These are phyloP conservation scores for Monarcha castaneiventris DNA, from an alignment of 2,113 vertebrate species.

Conservation along the genomic window DNA sequence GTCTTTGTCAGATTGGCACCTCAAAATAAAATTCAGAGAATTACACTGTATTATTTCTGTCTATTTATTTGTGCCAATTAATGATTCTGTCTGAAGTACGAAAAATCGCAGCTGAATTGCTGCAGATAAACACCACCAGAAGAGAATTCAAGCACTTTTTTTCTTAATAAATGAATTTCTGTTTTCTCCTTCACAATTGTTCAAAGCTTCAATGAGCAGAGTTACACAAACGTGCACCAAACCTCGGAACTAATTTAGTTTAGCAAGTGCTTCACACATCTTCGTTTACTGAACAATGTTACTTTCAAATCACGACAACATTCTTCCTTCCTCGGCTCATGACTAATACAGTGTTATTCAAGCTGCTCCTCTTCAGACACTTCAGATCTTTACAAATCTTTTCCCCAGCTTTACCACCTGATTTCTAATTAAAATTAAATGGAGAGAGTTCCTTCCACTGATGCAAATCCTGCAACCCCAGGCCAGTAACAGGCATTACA, in stretches of 20 bases:
- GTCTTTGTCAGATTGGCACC: neutral
- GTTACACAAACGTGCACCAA: constrained; percentile 67
- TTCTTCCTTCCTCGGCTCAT: constrained; percentile 69
- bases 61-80: neutral
- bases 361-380: constrained; percentile 59
- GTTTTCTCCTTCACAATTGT: constrained; percentile 68
- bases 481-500: neutral
- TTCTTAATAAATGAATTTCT: constrained; percentile 65
- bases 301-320: constrained; percentile 73
- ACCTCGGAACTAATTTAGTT: constrained; percentile 69
- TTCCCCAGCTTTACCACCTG: constrained; percentile 53
- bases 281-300: constrained; percentile 73
- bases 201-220: constrained; percentile 74
- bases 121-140: constrained; percentile 67
- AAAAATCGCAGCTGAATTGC: constrained; percentile 67
- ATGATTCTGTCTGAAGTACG: constrained; percentile 19
- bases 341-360: constrained; percentile 78
- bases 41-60: neutral
- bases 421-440: constrained; percentile 66
- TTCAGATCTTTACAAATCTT: constrained; percentile 53
- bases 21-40: neutral
- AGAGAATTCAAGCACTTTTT: constrained; percentile 59
- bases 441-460: constrained; percentile 11
- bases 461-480: neutral
- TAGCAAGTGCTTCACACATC: constrained; percentile 74